Base-by-base conservation (phyloP, 2,797 vertebrate species). In the Lithobates sylvaticus region DNA sequence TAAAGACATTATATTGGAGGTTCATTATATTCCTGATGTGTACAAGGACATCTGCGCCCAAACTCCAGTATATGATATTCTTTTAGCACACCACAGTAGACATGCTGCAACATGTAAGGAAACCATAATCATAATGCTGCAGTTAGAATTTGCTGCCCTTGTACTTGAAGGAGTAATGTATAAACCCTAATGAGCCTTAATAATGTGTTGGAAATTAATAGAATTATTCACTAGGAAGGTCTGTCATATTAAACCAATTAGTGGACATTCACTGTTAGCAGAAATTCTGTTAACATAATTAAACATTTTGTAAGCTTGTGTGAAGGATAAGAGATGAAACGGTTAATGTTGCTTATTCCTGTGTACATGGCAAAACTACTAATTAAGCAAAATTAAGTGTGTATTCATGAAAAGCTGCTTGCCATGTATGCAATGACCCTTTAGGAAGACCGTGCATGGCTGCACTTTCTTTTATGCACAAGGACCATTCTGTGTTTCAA, bases 311-410 rank as follows among this genome's bases (percentile, higher is more conserved):
- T 42, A 80, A 50, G 0, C 5, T 18, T 29, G 26, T 18, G 2
- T 79, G 26, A 34, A 68, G 44, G 16, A 47, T 80, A 21, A 13
- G 78, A 36, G 29, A 50, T 72, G 68, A 18, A 72, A 42, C 32
- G 26, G 79, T 81, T 81, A 81, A 73, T 73, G 1, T 26, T 21
- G 70, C 21, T 64, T 9, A 73, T 36, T 34, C 42, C 70, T 0
- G n/a, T 72, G 70, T 42, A 82, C 80, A 64, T 69, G 5, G 54
- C 70, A 21, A 64, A 73, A 82, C 70, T 82, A 34, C 80, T 74
- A 73, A 82, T 74, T 18, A 34, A 54, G 34, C 15, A 58, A 71
- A 81, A 58, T 54, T 29, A 71, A 80, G 44, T 32, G 44, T 71
- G 61, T 39, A 81, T 81, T 81, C 68, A 81, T 81, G 78, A 81